phyloP scores from a whole-genome alignment of 2,113 vertebrate genomes.

The Syngnathus scovelli region DNA sequence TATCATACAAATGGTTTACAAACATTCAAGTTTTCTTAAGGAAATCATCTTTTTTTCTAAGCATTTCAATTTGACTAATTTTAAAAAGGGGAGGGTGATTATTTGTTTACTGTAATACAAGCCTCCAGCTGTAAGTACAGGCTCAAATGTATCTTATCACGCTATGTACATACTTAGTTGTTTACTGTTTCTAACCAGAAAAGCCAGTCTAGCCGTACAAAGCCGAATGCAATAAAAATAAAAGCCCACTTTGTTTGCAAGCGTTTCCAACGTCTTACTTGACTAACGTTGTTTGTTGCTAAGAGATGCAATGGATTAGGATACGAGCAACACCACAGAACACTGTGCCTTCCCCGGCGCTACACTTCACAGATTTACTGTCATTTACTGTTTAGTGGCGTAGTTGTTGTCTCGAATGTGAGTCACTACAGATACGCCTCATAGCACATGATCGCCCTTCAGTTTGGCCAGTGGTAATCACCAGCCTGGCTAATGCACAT shows the following conservation, averaged over 20 bases:
- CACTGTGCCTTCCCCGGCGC: constrained; percentile 4
- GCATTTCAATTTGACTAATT: not conserved
- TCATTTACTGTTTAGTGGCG: constrained; percentile 5
- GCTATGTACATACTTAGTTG: not conserved
- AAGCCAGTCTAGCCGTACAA: constrained; percentile 5
- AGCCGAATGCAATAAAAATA: constrained; percentile 6
- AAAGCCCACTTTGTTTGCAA: constrained; percentile 16
- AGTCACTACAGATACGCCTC: constrained; percentile 27
- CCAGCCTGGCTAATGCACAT: constrained; percentile 34
- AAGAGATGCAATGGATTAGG: constrained; percentile 14
- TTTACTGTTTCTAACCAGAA: constrained; percentile 13
- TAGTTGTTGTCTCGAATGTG: constrained; percentile 9
- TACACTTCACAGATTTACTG: constrained; percentile 8
- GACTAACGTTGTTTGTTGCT: constrained; percentile 13
- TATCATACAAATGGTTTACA: not conserved
- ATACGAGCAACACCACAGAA: constrained; percentile 1
- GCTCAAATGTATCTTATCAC: not conserved
- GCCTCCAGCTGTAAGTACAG: constrained; percentile 4
- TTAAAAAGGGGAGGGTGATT: not conserved
- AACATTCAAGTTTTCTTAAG: not conserved
- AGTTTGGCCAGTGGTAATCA: constrained; percentile 33
- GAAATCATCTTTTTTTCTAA: not conserved
- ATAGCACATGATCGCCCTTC: constrained; percentile 21
- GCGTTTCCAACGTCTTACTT: constrained; percentile 18
- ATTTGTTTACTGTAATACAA: not conserved